These are phyloP conservation scores for Ardeotis arabs DNA, from an alignment of 2,113 vertebrate species.

Conservation along the genomic window DNA sequence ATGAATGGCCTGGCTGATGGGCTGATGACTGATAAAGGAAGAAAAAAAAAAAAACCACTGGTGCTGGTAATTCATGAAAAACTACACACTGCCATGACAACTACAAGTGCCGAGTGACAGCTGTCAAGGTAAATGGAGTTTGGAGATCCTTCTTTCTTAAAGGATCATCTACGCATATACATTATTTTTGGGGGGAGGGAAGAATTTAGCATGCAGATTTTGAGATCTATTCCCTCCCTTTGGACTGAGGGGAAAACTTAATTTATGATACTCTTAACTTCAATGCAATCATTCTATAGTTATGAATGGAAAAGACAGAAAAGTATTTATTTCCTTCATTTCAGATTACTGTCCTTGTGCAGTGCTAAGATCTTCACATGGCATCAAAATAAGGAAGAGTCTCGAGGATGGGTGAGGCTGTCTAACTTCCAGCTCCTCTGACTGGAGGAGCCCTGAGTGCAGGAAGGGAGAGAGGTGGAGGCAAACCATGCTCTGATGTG, in stretches of 20 bases:
- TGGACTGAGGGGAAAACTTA: not conserved
- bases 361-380: accelerated
- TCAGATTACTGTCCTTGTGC: not conserved
- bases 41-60: slow-evolving; percentile 53
- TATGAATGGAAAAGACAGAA: not conserved
- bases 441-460: not conserved
- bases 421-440: not conserved
- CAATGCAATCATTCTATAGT: not conserved
- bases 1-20: slow-evolving; percentile 61
- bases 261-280: not conserved
- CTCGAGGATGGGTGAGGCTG: accelerated
- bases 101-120: slow-evolving; percentile 74
- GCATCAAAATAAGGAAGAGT: accelerated
- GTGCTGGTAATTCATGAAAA: slow-evolving; percentile 74
- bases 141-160: slow-evolving; percentile 50
- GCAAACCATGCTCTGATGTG: accelerated
- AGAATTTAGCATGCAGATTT: not conserved
- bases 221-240: not conserved
- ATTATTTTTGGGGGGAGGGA: not conserved
- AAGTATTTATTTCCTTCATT: not conserved
- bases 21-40: slow-evolving; percentile 75
- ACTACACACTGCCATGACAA: slow-evolving; percentile 61
- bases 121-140: slow-evolving; percentile 75
- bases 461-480: not conserved
- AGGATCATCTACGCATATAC: not conserved